Evolutionary conservation across 2,113 vertebrate genomes (phyloP).

Genomic region (Leptosomus discolor): DNA sequence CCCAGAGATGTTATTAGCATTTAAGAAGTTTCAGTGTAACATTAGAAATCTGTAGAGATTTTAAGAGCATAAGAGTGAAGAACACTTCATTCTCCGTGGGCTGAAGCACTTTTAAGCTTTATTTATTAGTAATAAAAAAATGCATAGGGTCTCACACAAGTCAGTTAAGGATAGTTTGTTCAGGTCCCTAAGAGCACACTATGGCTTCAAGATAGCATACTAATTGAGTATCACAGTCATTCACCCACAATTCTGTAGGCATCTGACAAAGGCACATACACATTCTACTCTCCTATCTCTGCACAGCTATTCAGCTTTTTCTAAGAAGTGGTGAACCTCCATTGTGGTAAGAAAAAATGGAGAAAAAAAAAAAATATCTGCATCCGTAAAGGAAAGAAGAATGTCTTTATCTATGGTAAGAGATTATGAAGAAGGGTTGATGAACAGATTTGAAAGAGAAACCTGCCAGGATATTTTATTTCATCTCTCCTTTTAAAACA

Average conservation of each 20-base stretch:
- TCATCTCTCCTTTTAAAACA: neutral
- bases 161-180: neutral
- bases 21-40: neutral
- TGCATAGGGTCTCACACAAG: neutral
- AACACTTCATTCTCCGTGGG: neutral
- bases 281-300: neutral
- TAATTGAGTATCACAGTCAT: neutral
- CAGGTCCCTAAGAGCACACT: neutral
- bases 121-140: neutral
- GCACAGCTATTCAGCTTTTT: neutral
- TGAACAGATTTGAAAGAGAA: neutral
- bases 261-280: neutral
- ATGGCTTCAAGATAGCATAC: neutral
- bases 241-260: neutral
- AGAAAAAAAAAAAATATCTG: neutral
- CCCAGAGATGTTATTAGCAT: neutral
- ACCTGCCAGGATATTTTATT: neutral
- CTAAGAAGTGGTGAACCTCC: neutral
- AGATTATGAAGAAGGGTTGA: neutral
- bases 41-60: neutral
- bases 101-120: neutral
- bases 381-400: neutral
- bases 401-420: neutral
- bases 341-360: neutral
- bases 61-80: neutral